These are phyloP conservation scores for Meloe dianella DNA, from an alignment of 2,888 invertebrate species.

Conservation along the genomic window DNA sequence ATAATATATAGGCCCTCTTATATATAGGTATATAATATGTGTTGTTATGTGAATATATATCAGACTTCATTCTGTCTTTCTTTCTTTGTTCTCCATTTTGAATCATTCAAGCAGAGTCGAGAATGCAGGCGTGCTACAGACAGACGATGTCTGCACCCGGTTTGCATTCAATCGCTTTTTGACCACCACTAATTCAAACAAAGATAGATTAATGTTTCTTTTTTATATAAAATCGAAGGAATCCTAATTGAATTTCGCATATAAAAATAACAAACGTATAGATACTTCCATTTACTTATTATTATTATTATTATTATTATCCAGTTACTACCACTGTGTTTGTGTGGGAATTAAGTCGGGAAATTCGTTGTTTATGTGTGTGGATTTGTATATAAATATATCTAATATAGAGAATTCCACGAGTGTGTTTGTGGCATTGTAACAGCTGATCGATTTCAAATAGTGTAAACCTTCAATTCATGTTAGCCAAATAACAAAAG, in stretches of 20 bases:
- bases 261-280: background rate
- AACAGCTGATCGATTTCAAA: slow-evolving; percentile 3
- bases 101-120: slow-evolving; percentile 42
- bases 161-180: slow-evolving; percentile 8
- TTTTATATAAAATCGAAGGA: too few species aligned
- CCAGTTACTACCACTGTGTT: background rate
- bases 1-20: slow-evolving; percentile 34
- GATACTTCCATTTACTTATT: background rate
- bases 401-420: background rate
- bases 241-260: too few species aligned
- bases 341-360: background rate
- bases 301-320: background rate
- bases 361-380: background rate
- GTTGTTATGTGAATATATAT: slow-evolving; percentile 9
- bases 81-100: slow-evolving; percentile 38
- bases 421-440: background rate
- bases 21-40: background rate
- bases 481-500: background rate
- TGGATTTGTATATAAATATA: background rate
- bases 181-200: slow-evolving; percentile 20
- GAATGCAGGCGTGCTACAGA: slow-evolving; percentile 37
- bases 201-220: background rate
- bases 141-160: slow-evolving; percentile 16
- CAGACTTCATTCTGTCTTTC: slow-evolving; percentile 1
- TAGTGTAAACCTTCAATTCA: background rate